A percentile compares a stretch with the other conserved stretches of the same genome.
Conservation (phyloP, 2,797 vertebrate species). For the Sarcophilus harrisii region DNA sequence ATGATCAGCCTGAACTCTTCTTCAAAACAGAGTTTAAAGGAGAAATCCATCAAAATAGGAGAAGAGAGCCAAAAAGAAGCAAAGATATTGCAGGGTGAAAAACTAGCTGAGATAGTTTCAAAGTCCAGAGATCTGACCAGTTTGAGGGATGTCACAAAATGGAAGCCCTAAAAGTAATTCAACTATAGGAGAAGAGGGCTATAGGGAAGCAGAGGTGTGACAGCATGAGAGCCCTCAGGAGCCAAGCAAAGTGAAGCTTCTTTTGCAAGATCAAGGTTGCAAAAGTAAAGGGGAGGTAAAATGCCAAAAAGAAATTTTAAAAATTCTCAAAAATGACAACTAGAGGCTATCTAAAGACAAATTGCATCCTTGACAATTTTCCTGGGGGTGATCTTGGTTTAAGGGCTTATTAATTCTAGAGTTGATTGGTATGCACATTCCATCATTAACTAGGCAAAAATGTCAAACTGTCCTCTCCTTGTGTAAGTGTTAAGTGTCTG, state of each 20-base stretch:
- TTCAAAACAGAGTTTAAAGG: not conserved
- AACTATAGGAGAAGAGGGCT: not conserved
- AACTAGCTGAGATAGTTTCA: not conserved
- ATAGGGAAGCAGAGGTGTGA: not conserved
- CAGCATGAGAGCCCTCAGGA: not conserved
- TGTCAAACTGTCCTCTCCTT: not conserved
- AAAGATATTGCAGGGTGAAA: not conserved
- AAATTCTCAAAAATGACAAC: too few species aligned
- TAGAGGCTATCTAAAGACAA: too few species aligned
- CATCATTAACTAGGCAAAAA: not conserved
- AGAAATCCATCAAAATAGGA: not conserved
- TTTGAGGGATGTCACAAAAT: not conserved
- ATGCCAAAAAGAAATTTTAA: too few species aligned
- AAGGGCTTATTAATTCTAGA: too few species aligned
- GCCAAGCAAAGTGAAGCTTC: too few species aligned
- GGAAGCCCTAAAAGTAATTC: not conserved
- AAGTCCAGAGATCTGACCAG: not conserved
- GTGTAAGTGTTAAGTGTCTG: not conserved
- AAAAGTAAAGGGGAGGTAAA: too few species aligned
- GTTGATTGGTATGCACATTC: not conserved
- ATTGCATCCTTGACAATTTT: too few species aligned
- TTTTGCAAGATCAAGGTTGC: too few species aligned
- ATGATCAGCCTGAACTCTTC: not conserved
- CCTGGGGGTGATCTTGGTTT: too few species aligned
- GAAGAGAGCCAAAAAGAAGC: not conserved